phyloP scores from a whole-genome alignment of 2,888 invertebrate genomes.

The Stratiomys singularior region DNA sequence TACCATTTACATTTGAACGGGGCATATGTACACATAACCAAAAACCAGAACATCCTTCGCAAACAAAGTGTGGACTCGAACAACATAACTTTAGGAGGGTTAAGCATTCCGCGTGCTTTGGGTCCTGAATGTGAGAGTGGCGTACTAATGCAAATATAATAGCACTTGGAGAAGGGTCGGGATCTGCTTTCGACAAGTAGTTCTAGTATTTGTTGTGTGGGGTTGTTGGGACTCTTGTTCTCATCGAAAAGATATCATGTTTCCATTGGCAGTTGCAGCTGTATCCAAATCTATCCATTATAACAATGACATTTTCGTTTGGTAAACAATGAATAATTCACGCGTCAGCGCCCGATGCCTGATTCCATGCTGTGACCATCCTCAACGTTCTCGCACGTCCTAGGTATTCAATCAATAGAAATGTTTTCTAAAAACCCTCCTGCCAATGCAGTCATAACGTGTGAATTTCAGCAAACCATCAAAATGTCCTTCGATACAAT shows the following conservation, averaged over 20 bases:
- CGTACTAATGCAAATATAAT: conserved; percentile 4
- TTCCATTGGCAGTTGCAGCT: conserved; percentile 11
- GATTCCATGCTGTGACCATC: background rate
- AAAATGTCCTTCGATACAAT: background rate
- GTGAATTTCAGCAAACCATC: background rate
- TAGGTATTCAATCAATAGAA: background rate
- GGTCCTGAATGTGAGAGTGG: background rate
- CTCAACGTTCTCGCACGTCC: background rate
- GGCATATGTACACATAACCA: background rate
- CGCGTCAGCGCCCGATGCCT: background rate
- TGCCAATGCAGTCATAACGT: background rate
- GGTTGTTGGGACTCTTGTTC: background rate
- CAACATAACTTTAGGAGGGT: background rate
- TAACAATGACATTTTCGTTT: background rate
- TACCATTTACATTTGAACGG: background rate
- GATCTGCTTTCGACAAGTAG: conserved; percentile 1
- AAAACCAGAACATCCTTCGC: conserved; percentile 3
- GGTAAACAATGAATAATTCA: conserved; percentile 11
- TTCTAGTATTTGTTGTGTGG: background rate
- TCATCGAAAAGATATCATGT: background rate
- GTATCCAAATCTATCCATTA: conserved; percentile 7
- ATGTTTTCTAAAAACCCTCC: conserved; percentile 1
- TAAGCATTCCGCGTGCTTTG: background rate
- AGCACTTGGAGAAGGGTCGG: background rate
- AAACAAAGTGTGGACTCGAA: background rate